phyloP scores from a whole-genome alignment of 2,888 invertebrate genomes.

The Lydus trimaculatus region DNA sequence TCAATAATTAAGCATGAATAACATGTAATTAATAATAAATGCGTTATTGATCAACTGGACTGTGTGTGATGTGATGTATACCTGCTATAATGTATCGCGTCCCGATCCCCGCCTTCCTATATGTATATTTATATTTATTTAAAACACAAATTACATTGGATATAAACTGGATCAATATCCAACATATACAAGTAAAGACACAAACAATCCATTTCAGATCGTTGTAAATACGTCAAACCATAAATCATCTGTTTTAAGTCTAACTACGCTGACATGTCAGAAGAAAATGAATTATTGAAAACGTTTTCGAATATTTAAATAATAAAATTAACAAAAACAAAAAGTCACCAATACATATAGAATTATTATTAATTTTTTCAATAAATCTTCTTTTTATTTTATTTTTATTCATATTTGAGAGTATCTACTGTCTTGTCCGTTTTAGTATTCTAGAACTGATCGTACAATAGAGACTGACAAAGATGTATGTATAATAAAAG shows the following conservation, averaged over 20 bases:
- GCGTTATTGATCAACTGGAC: conserved; percentile 1
- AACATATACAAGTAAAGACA: conserved; percentile 24
- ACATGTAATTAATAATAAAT: neutral
- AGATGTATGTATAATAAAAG: neutral
- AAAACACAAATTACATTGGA: conserved; percentile 7
- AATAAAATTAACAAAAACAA: conserved; percentile 6
- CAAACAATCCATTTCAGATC: conserved; percentile 25
- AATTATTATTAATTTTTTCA: too few species aligned
- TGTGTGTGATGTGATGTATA: too few species aligned
- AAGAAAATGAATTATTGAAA: neutral
- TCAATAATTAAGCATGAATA: conserved; percentile 7
- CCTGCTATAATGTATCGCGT: too few species aligned
- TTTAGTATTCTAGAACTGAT: too few species aligned
- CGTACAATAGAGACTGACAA: conserved; percentile 12
- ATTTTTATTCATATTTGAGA: too few species aligned
- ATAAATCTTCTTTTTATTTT: too few species aligned
- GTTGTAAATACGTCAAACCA: conserved; percentile 19
- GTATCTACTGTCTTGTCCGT: too few species aligned
- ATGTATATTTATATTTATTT: neutral
- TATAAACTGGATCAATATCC: conserved; percentile 18
- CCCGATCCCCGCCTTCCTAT: too few species aligned
- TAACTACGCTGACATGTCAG: conserved; percentile 9
- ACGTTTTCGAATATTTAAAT: conserved; percentile 19
- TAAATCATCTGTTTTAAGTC: conserved; percentile 23
- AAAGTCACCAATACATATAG: too few species aligned